Base-by-base conservation (phyloP, 2,888 invertebrate genomes). In the Campoplex nolae region DNA sequence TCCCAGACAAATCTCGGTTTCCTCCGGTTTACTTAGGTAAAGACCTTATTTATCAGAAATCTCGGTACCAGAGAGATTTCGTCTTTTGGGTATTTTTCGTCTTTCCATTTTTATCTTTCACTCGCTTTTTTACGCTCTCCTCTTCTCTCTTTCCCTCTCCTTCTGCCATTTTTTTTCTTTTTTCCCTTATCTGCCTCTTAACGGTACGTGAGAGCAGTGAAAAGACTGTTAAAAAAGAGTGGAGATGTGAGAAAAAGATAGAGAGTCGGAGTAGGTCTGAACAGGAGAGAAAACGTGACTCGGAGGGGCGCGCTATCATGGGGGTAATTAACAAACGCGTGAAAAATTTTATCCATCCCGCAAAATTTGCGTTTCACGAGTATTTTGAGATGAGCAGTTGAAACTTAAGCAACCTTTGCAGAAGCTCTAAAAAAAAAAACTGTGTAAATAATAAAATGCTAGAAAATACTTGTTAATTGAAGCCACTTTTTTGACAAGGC, bases 301-400 rank as follows among this genome's bases (percentile, higher is more conserved):
- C 81, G 54, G 18, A 62, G 84, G 51, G 62, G 58, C 58, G 11
- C 84, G 62, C 16, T 62, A 62, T 62, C 76, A 87, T 58, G 88
- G 88, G 88, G 91, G 92, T 93, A 93, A 93, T 93, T 93, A 93
- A 93, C 91, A 92, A 91, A 89, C 85, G 88, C 88, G 89, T 87
- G 89, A 89, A 90, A 90, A 90, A 89, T 88, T 91, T 88, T 89
- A 87, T 89, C 75, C 58, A 88, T 89, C 85, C 62, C 67, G 88
- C 76, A 84, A 88, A 92, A 91, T 91, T 91, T 91, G 91, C 91
- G 91, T 92, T 92, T 91, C 91, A 92, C 91, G 91, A 91, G 88
- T 84, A 84, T 35, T 28, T 56, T 62, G 32, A 62, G 16, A 62
- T 7, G 9, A 32, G 32, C 32, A 3, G 16, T 16, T 62, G 6